Evolutionary conservation across 2,888 invertebrate genomes (phyloP), one percentile per base, ranked within the genome.

Genomic region (Cosmia trapezina): DNA sequence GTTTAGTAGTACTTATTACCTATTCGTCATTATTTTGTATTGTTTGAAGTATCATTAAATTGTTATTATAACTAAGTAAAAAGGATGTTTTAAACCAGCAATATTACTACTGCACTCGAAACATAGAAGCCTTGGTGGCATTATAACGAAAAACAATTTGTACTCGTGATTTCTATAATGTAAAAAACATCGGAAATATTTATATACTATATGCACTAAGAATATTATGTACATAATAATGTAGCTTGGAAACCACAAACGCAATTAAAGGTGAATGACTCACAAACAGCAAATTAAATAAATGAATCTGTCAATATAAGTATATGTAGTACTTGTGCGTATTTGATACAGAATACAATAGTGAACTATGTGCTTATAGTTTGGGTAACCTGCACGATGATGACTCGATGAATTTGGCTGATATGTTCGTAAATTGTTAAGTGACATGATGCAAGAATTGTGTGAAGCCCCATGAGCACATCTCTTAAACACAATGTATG

Each of bases 391-490:
- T 88, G 89, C 77, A 78, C 80, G 66, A 78, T 83, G 87, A 87
- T 89, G 88, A 88, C 83, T 89, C 78, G 75, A 88, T 88, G 89
- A 89, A 85, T 88, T 90, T 88, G 86, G 86, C 91, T 95, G 95
- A 95, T 95, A 95, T 95, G 95, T 95, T 88, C 77, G 85, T 87
- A 88, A 84, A 86, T 89, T 85, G 80, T 80, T 78, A 53, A 89
- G 93, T 94, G 95, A 94, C 94, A 93, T 92, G 94, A 94, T 92
- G 94, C 93, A 92, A 93, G 86, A 92, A 93, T 86, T 93, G 93
- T 94, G 93, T 94, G 93, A 95, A 95, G 93, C 91, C 93, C 91
- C 74, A 81, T 76, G 88, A 90, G 89, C 88, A 86, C 81, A 85
- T 89, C 86, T 87, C 84, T 79, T 88, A 89, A 91, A 92, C 91